These are phyloP conservation scores for Bactericera cockerelli DNA, from an alignment of 1,140 invertebrate species.

Conservation along the genomic window DNA sequence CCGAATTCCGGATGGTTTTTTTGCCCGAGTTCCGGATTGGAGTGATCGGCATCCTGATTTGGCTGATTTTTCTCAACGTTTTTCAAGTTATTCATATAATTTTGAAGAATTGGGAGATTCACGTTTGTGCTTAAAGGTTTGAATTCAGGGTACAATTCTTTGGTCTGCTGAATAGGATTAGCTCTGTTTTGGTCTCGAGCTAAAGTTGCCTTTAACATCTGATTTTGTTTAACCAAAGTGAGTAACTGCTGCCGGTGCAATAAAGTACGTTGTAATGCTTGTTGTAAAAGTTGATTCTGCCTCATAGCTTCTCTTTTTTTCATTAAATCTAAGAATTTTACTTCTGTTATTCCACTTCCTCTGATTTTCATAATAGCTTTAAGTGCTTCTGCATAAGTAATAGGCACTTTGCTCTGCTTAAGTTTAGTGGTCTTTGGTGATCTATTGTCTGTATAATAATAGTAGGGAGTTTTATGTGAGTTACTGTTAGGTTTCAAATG, in stretches of 20 bases:
- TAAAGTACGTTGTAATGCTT: too few relatives aligned
- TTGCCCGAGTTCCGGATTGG: too few relatives aligned
- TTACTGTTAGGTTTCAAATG: neutral
- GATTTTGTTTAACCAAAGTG: neutral
- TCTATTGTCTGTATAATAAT: neutral
- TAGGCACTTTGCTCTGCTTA: too few relatives aligned
- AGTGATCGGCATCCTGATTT: too few relatives aligned
- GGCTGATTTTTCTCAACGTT: too few relatives aligned
- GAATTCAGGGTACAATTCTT: neutral
- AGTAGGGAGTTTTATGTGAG: neutral
- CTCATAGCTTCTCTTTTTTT: neutral
- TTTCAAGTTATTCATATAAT: neutral
- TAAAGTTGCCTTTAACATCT: neutral
- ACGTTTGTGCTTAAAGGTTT: neutral
- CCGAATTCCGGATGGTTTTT: too few relatives aligned
- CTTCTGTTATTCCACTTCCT: neutral
- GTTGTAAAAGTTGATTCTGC: too few relatives aligned
- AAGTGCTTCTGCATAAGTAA: too few relatives aligned
- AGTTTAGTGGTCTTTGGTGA: neutral
- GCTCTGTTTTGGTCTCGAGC: neutral
- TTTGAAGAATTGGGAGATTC: neutral
- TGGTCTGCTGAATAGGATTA: too few relatives aligned
- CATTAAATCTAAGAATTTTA: neutral
- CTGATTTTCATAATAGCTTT: neutral
- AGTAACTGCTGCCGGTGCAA: neutral